Percentiles rank a stretch among this genome's conserved stretches.
These are phyloP conservation scores for Molanna angustata DNA, from an alignment of 2,888 invertebrate genomes.

Conservation along the genomic window DNA sequence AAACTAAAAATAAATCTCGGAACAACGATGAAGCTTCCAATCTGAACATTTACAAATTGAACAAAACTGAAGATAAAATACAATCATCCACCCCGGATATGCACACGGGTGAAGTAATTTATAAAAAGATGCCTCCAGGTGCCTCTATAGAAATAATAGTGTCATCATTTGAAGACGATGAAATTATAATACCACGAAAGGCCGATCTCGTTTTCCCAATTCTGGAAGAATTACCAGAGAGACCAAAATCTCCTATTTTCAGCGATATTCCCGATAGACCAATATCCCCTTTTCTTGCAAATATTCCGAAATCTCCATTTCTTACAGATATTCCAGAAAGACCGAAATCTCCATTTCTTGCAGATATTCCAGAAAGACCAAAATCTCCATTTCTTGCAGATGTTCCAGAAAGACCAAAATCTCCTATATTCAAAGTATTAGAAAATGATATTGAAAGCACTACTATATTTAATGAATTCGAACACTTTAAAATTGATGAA, in stretches of 20 bases:
- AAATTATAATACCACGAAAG: conserved; percentile 6
- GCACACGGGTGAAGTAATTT: too few relatives aligned
- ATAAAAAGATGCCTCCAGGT: too few relatives aligned
- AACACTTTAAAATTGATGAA: conserved; percentile 17
- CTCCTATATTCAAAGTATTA: conserved; percentile 49
- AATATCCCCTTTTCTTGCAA: too few relatives aligned
- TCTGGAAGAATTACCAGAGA: conserved; percentile 22
- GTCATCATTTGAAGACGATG: conserved; percentile 30
- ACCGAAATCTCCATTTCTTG: too few relatives aligned
- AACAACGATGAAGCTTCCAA: too few relatives aligned
- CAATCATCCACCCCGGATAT: too few relatives aligned
- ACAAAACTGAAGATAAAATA: conserved; percentile 1
- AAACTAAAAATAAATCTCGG: too few relatives aligned
- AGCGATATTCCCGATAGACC: too few relatives aligned
- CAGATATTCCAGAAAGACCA: too few relatives aligned
- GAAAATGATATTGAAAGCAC: conserved; percentile 41
- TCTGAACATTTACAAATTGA: too few relatives aligned
- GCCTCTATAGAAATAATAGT: conserved; percentile 29
- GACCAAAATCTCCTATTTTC: conserved; percentile 49
- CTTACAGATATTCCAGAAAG: too few relatives aligned
- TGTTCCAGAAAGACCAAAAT: conserved; percentile 41
- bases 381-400: conserved; percentile 23
- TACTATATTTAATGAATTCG: conserved; percentile 23
- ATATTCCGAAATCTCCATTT: too few relatives aligned
- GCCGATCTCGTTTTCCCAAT: conserved; percentile 17